Base-by-base conservation (phyloP, 92 coral and sea anemone genomes). In the Siderastrea radians region DNA sequence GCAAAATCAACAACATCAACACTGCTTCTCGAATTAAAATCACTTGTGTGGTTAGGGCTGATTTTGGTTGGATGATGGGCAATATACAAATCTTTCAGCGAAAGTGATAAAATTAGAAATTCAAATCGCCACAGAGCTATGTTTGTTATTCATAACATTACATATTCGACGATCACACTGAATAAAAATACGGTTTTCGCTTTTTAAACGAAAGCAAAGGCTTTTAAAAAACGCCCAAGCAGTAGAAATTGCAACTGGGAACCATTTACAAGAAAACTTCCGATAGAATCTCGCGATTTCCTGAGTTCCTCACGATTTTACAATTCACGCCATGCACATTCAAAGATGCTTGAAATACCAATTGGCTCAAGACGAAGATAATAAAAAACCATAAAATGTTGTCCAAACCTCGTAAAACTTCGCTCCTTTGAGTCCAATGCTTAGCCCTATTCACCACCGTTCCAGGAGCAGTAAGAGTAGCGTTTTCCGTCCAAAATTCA, bases 41-140 rank as follows among this genome's bases (percentile, higher is more conserved):
- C 46, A 57, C 47, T 73, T 53, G 11, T n/a, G 19, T 1, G 72
- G 51, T 49, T 46, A 48, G 71, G 72, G 62, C 44, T n/a, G 70
- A 74, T 73, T 83, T 83, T 68, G 62, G 66, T 68, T 77, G 80
- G 78, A 52, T 68, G 69, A 80, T 55, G 69, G 69, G 59, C 74
- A 60, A 55, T 64, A 85, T 88, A 92, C 90, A 86, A 82, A 86
- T 85, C 85, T 87, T 92, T 82, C 85, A 48, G 68, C 87, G 88
- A 82, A 90, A 88, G 94, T 93, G 94, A 93, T 84, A 90, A 93
- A 88, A 95, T 89, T 93, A 92, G 93, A 90, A 95, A 88, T 92
- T 93, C 95, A 94, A 93, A 95, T 93, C 89, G 75, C 46, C 47
- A 61, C 63, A 19, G 65, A 63, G 79, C 88, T 58, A 75, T 93